Percentiles rank a stretch among this genome's conserved stretches.
Conservation (phyloP, 1,140 invertebrate species). For the Chionoecetes opilio region DNA sequence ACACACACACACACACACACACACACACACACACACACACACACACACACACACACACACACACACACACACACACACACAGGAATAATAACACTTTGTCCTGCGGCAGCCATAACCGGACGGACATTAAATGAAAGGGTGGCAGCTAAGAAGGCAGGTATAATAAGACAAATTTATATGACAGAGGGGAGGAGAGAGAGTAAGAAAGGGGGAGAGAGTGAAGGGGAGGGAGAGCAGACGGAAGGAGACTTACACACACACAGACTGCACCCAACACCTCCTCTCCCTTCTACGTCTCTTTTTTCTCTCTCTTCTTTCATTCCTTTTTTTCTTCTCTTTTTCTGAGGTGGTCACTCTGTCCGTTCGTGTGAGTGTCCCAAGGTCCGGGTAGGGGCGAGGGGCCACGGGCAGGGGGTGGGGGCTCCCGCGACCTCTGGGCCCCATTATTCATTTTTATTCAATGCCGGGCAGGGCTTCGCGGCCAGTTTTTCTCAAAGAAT, state of each 20-base stretch:
- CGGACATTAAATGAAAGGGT: slow-evolving; percentile 34
- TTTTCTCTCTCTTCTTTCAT: slow-evolving; percentile 33
- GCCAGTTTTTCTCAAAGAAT: slow-evolving; percentile 76
- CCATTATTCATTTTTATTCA: slow-evolving; percentile 77
- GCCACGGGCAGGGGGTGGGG: not conserved
- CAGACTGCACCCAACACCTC: slow-evolving; percentile 59
- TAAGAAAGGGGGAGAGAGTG: not conserved
- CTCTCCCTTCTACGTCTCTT: not conserved
- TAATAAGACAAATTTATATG: slow-evolving; percentile 27
- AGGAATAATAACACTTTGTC: not conserved
- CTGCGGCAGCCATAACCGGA: slow-evolving; percentile 8
- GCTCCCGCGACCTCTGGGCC: slow-evolving; percentile 40
- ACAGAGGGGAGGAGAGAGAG: not conserved
- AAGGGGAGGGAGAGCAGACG: not conserved
- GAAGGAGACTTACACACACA: not conserved
- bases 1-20: slow-evolving; percentile 48
- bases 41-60: slow-evolving; percentile 60
- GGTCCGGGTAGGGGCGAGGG: not conserved
- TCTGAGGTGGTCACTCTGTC: slow-evolving; percentile 68
- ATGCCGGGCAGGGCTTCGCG: slow-evolving; percentile 59
- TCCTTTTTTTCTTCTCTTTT: slow-evolving; percentile 57
- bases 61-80: slow-evolving; percentile 61
- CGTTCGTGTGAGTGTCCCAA: slow-evolving; percentile 51
- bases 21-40: slow-evolving; percentile 43
- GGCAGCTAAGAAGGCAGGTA: not conserved